Base-by-base conservation (phyloP, 2,113 vertebrate genomes). In the Ahaetulla prasina region DNA sequence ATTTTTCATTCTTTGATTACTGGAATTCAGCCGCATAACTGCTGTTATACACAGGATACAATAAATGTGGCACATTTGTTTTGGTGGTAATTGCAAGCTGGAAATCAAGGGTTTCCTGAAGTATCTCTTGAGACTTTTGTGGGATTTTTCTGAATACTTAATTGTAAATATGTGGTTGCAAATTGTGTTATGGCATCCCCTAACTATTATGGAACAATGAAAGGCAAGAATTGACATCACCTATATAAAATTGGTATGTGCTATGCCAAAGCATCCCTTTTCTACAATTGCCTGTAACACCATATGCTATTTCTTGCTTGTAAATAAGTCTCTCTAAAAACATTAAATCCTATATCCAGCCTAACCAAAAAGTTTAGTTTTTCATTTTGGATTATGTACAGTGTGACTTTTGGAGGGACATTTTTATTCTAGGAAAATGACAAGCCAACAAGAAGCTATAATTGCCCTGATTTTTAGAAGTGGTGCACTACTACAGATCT, bases 381-480 rank as follows among this genome's bases (percentile, higher is more conserved):
- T 95, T 97, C 95, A 95, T 74, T 96, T 96, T 95, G 94, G 57
- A 96, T 97, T 97, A 94, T 94, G 53, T 96, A 94, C 92, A 91
- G 90, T 93, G 92, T 94, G 95, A 95, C 94, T 97, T 96, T 88
- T 95, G 63, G 91, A 91, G 96, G 96, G 97, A 95, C 96, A 96
- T 97, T 97, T 97, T 97, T 96, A 96, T 96, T 95, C 94, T 91
- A 88, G 96, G 97, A 98, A 98, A 98, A 98, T 98, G 98, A 98
- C 98, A 98, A 94, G 98, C 98, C 98, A 98, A 98, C 98, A 98
- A 98, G 98, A 98, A 98, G 97, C 98, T 98, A 98, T 98, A 98
- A 98, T 98, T 98, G 98, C 98, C 97, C 98, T 97, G 98, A 98
- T 98, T 98, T 98, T 98, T 98, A 96, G 98, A 98, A 98, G 98